These are phyloP conservation scores for Trichonephila clavata DNA, from an alignment of 1,140 invertebrate species.

Conservation along the genomic window DNA sequence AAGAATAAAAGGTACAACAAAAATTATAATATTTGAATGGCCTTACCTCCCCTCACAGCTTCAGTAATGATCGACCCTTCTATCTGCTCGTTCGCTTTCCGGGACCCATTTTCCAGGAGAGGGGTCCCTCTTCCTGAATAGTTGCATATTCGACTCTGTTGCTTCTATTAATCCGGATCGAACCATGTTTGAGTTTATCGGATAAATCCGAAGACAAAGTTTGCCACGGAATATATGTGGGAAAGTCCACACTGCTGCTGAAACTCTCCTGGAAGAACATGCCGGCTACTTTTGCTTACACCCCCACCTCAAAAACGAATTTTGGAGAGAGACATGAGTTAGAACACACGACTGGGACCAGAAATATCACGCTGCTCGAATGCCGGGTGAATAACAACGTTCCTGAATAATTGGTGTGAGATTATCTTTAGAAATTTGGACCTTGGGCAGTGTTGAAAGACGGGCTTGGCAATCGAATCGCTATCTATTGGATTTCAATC, in stretches of 20 bases:
- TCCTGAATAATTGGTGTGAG: not conserved
- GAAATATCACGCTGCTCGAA: not conserved
- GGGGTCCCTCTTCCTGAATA: constrained; percentile 78
- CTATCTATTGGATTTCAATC: constrained; percentile 3
- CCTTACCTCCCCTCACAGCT: constrained; percentile 67
- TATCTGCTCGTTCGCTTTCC: constrained; percentile 20
- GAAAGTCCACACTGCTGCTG: constrained; percentile 78
- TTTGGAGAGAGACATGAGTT: not conserved
- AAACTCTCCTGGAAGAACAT: constrained; percentile 78
- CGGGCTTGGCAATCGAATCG: not conserved
- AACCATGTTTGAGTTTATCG: constrained; percentile 77
- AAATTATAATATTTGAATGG: not conserved
- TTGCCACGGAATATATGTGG: constrained; percentile 78
- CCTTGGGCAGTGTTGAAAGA: constrained; percentile 56
- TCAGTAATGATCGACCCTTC: constrained; percentile 68
- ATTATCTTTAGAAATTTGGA: constrained; percentile 34
- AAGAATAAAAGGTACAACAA: not conserved
- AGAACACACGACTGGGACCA: not conserved
- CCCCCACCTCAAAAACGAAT: not conserved
- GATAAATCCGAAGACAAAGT: constrained; percentile 78
- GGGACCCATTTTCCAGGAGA: constrained; percentile 74
- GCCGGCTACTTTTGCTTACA: not conserved
- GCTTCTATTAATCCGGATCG: constrained; percentile 78
- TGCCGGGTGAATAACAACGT: not conserved
- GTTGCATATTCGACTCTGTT: constrained; percentile 78